Conservation (phyloP, 2,113 vertebrate species). For the Xerus inauris region DNA sequence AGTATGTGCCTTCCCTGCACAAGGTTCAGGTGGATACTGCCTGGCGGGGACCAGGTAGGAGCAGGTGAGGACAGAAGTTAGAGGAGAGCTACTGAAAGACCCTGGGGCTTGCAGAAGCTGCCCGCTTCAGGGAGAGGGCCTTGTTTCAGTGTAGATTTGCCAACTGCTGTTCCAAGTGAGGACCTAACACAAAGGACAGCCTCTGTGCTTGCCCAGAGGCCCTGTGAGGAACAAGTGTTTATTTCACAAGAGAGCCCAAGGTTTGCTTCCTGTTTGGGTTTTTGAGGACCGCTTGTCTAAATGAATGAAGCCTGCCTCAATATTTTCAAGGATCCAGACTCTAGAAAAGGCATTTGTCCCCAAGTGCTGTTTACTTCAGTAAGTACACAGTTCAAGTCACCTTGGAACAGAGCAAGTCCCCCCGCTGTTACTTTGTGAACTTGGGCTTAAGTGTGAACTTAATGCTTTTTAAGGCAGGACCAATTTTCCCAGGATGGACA, state of each 20-base stretch:
- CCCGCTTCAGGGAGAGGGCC: not conserved
- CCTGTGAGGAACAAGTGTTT: too few relatives aligned
- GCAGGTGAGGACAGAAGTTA: not conserved
- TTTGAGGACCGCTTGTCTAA: constrained; percentile 1
- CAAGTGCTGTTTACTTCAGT: constrained; percentile 25
- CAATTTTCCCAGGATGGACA: not conserved
- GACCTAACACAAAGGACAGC: constrained; percentile 41
- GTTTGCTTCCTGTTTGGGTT: too few relatives aligned
- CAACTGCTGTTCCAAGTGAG: not conserved
- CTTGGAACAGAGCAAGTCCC: not conserved
- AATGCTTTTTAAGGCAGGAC: not conserved
- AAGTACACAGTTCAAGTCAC: not conserved
- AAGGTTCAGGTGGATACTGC: not conserved
- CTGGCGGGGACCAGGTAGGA: not conserved
- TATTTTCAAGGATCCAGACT: constrained; percentile 46
- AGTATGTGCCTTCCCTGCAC: constrained; percentile 24
- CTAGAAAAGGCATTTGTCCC: constrained; percentile 53
- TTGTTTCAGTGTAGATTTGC: not conserved
- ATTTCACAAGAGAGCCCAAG: too few relatives aligned
- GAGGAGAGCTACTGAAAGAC: not conserved
- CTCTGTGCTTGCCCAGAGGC: not conserved
- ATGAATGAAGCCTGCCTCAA: constrained; percentile 56
- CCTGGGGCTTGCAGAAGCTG: not conserved
- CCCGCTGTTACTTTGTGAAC: not conserved
- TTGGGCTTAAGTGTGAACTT: not conserved